Evolutionary conservation across 2,113 vertebrate species (phyloP).

Genomic region (Laterallus jamaicensis): DNA sequence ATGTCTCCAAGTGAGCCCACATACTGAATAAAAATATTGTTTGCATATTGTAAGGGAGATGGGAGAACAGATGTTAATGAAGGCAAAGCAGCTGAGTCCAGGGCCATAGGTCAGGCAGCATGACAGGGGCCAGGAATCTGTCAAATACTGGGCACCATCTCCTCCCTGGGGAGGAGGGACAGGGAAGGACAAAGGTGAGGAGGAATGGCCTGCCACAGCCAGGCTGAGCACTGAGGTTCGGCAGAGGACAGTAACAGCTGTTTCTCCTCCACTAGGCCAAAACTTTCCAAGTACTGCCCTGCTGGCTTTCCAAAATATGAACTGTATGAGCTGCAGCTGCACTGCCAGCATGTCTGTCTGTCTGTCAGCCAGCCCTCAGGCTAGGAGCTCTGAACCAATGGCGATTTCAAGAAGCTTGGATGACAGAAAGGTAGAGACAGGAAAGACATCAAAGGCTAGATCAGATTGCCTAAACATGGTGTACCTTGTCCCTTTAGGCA

Average conservation of each 20-base stretch:
- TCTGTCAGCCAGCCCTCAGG: neutral
- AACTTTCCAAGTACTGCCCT: neutral
- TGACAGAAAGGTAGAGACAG: neutral
- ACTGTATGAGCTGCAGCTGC: accelerated
- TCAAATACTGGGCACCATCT: neutral
- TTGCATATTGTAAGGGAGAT: neutral
- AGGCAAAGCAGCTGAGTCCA: neutral
- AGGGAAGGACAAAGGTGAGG: neutral
- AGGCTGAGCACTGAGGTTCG: neutral
- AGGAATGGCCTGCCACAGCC: neutral
- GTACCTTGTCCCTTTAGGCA: neutral
- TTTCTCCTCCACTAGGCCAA: neutral
- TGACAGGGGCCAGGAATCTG: neutral
- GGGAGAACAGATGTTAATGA: neutral
- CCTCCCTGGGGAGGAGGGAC: neutral
- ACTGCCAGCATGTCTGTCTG: neutral
- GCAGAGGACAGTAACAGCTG: neutral
- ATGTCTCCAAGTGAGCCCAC: neutral
- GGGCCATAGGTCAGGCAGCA: neutral
- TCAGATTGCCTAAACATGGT: neutral
- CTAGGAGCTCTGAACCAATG: neutral
- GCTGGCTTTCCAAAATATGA: neutral
- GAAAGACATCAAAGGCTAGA: neutral
- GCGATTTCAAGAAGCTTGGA: neutral
- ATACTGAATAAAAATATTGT: neutral